Conservation (phyloP, 2,113 vertebrate species). For the Rutilus rutilus region DNA sequence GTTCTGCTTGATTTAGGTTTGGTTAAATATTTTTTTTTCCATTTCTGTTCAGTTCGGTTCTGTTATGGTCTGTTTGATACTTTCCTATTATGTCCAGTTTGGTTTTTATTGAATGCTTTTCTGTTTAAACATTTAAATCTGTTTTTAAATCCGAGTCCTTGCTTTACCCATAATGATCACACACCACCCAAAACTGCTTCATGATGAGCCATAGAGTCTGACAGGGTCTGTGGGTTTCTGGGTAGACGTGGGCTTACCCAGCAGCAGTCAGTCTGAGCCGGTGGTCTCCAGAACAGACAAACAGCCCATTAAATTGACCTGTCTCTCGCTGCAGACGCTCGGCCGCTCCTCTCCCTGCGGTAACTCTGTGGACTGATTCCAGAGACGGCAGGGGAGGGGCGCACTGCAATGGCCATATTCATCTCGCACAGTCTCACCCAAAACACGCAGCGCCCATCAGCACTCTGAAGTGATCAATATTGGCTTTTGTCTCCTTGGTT, state of each 20-base stretch:
- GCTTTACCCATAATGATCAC: neutral
- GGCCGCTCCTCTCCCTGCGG: slow-evolving; percentile 33
- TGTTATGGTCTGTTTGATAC: neutral
- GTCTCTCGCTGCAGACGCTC: slow-evolving; percentile 9
- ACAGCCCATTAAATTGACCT: slow-evolving; percentile 66
- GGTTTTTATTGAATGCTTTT: neutral
- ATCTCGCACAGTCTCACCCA: neutral
- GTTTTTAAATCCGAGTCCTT: neutral
- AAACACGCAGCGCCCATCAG: slow-evolving; percentile 9
- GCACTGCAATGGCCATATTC: slow-evolving; percentile 33
- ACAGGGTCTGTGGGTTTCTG: slow-evolving; percentile 19
- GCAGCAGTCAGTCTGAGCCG: slow-evolving; percentile 61
- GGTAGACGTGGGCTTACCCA: slow-evolving; percentile 52
- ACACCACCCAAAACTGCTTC: neutral
- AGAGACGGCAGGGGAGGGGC: slow-evolving; percentile 1
- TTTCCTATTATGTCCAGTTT: neutral
- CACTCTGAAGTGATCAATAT: slow-evolving; percentile 30
- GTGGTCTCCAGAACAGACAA: slow-evolving; percentile 67
- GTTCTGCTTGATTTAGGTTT: neutral
- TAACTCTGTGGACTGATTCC: slow-evolving; percentile 11
- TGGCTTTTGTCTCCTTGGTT: neutral
- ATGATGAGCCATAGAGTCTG: neutral
- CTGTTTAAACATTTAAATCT: neutral
- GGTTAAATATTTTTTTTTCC: neutral
- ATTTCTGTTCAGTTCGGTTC: neutral